Evolutionary conservation across 2,888 invertebrate genomes (phyloP).

Genomic region (Lasioglossum leucozonium): DNA sequence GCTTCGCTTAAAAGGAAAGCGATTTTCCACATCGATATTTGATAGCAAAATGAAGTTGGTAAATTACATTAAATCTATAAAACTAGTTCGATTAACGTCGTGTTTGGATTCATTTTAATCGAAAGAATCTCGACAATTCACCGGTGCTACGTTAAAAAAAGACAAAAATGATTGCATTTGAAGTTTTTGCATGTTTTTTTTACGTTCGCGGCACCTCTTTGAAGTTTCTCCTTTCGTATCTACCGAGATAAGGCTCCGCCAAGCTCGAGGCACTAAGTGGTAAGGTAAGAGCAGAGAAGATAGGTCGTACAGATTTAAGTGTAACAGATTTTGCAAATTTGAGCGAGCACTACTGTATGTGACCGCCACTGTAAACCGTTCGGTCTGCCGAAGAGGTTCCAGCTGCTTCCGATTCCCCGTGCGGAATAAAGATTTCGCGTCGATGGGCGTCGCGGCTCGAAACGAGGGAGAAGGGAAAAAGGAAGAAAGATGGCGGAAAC

Average conservation of each 20-base stretch:
- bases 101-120: not conserved
- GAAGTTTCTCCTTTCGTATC: not conserved
- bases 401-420: not conserved
- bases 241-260: not conserved
- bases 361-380: not conserved
- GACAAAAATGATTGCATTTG: too few relatives aligned
- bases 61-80: not conserved
- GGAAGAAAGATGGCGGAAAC: slow-evolving; percentile 2
- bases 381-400: not conserved
- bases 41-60: not conserved
- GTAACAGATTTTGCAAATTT: not conserved
- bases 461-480: not conserved
- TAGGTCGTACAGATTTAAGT: not conserved
- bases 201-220: too few relatives aligned
- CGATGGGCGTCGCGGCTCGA: slow-evolving; percentile 7
- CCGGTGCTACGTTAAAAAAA: too few relatives aligned
- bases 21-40: not conserved
- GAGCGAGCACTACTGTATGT: not conserved
- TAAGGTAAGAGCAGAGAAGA: too few relatives aligned
- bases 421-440: slow-evolving; percentile 10
- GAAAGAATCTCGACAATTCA: not conserved
- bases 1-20: not conserved
- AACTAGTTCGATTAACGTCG: not conserved
- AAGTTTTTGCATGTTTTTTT: not conserved
- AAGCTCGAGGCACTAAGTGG: not conserved